A percentile compares a stretch with the other conserved stretches of the same genome.
These are phyloP conservation scores for Pyrgus malvae DNA, from an alignment of 2,888 invertebrate species.

Conservation along the genomic window DNA sequence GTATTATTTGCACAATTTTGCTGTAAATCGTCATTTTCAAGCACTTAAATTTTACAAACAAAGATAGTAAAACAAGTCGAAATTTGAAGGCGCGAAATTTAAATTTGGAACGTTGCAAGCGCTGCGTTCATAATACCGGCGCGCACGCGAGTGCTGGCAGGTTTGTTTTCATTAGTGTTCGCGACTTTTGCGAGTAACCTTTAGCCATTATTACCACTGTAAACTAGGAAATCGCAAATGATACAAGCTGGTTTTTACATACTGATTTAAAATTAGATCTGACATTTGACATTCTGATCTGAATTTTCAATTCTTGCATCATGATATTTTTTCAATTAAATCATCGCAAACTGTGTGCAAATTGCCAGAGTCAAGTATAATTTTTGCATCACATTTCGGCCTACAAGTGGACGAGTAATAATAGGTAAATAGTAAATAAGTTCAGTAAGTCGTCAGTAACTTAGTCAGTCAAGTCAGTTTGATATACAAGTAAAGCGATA, in stretches of 20 bases:
- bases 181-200: constrained; percentile 25
- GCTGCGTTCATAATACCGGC: constrained; percentile 53
- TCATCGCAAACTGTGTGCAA: too few species aligned
- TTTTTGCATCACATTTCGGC: too few species aligned
- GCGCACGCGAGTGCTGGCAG: constrained; percentile 50
- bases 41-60: neutral
- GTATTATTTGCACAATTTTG: constrained; percentile 76
- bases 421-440: too few species aligned
- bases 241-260: neutral
- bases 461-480: too few species aligned
- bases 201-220: neutral
- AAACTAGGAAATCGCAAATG: neutral
- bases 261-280: too few species aligned
- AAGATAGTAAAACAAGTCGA: neutral
- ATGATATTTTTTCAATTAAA: too few species aligned
- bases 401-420: too few species aligned
- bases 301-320: too few species aligned
- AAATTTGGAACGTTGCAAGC: constrained; percentile 40
- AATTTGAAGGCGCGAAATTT: constrained; percentile 7
- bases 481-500: too few species aligned
- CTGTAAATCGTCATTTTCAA: constrained; percentile 74
- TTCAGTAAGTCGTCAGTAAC: too few species aligned
- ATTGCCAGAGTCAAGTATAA: too few species aligned
- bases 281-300: too few species aligned
- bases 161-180: constrained; percentile 48